phyloP scores from a whole-genome alignment of 2,797 vertebrate species.

The Synaphobranchus kaupii region DNA sequence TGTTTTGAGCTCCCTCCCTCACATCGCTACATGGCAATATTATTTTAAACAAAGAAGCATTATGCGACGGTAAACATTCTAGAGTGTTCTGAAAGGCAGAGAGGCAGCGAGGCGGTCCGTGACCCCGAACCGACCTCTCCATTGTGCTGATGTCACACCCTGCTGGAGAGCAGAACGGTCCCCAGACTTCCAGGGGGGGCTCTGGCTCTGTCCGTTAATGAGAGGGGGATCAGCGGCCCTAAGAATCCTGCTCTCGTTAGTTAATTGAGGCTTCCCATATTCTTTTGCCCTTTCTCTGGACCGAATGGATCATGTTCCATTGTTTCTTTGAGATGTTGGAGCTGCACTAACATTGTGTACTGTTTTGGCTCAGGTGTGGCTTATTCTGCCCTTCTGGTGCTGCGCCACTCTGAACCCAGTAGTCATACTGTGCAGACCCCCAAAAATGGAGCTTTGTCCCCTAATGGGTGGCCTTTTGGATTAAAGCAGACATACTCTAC shows the following conservation, averaged over 20 bases:
- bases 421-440: background rate
- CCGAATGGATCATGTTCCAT: background rate
- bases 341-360: slow-evolving; percentile 5
- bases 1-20: background rate
- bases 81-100: slow-evolving; percentile 66
- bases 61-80: slow-evolving; percentile 58
- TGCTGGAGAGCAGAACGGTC: slow-evolving; percentile 14
- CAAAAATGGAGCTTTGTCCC: background rate
- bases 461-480: background rate
- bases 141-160: slow-evolving; percentile 64
- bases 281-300: slow-evolving; percentile 1
- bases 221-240: slow-evolving; percentile 66
- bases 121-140: slow-evolving; percentile 72
- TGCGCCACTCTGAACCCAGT: background rate
- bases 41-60: slow-evolving; percentile 12
- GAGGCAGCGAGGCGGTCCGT: slow-evolving; percentile 70
- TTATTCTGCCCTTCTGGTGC: background rate
- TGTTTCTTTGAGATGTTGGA: background rate
- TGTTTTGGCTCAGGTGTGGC: background rate
- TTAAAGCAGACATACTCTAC: background rate
- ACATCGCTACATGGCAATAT: slow-evolving; percentile 7
- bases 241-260: slow-evolving; percentile 54
- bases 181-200: slow-evolving; percentile 47
- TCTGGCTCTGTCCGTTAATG: slow-evolving; percentile 76
- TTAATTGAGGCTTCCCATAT: slow-evolving; percentile 53